Percentiles rank a stretch among this genome's conserved stretches.
phyloP scores from a whole-genome alignment of 2,797 vertebrate species.

The Sylvilagus floridanus region DNA sequence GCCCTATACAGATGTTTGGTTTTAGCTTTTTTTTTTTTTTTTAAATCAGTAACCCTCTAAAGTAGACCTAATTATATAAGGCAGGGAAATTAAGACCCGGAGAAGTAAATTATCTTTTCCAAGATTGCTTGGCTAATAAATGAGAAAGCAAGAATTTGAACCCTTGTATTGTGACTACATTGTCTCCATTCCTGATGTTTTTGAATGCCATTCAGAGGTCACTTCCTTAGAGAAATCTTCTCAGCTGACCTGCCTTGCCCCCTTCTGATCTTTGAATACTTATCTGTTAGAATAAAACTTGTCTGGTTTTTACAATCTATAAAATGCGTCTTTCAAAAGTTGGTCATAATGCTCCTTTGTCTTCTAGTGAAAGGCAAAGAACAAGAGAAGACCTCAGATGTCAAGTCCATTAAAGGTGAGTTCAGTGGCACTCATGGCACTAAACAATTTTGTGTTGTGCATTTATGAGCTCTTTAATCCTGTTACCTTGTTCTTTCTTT shows the following conservation, averaged over 20 bases:
- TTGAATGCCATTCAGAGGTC: neutral
- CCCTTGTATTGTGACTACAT: neutral
- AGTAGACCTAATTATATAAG: constrained; percentile 36
- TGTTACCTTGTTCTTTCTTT: neutral
- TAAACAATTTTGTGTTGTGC: neutral
- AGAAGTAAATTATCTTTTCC: neutral
- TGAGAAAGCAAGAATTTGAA: constrained; percentile 30
- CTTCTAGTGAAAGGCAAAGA: constrained; percentile 97
- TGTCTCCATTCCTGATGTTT: neutral
- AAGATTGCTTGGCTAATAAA: neutral
- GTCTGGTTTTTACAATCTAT: neutral
- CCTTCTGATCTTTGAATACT: neutral
- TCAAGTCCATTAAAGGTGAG: constrained; percentile 94
- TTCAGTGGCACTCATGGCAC: constrained; percentile 13
- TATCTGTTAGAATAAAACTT: constrained; percentile 21
- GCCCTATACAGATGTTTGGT: constrained; percentile 5
- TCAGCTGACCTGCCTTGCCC: no score
- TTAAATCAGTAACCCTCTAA: neutral
- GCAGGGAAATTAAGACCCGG: constrained; percentile 49
- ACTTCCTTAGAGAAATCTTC: constrained; percentile 13
- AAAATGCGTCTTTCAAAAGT: neutral
- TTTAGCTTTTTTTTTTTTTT: neutral
- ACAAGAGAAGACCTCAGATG: constrained; percentile 93
- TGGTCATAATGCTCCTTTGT: constrained; percentile 77
- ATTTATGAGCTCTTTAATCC: neutral